Conservation (phyloP, 2,888 invertebrate species). For the Drosophila subsilvestris region DNA sequence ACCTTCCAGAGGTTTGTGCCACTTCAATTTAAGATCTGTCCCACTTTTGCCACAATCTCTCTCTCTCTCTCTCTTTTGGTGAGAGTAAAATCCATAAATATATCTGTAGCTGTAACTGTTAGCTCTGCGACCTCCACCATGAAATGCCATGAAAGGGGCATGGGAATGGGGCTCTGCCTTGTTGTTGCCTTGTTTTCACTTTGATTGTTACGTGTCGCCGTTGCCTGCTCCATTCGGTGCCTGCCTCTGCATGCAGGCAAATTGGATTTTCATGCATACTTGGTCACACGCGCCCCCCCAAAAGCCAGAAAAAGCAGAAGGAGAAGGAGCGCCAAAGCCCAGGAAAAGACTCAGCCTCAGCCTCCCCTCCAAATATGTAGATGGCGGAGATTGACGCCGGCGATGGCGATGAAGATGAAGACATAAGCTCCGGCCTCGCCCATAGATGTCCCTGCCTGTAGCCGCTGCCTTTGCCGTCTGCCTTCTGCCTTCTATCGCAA, state of each 20-base stretch:
- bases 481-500: not conserved
- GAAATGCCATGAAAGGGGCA: no score
- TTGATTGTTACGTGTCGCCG: constrained; percentile 74
- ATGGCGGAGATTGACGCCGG: constrained; percentile 19
- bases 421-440: constrained; percentile 34
- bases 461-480: not conserved
- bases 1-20: no score
- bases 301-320: constrained; percentile 23
- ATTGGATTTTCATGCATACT: constrained; percentile 79
- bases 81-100: constrained; percentile 59
- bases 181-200: constrained; percentile 65
- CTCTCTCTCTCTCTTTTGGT: not conserved
- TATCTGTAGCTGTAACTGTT: constrained; percentile 52
- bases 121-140: not conserved
- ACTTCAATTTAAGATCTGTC: no score
- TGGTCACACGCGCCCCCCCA: constrained; percentile 67
- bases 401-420: constrained; percentile 26
- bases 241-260: constrained; percentile 59
- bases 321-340: not conserved
- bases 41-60: not conserved
- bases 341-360: constrained; percentile 8
- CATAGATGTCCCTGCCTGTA: constrained; percentile 7
- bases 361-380: constrained; percentile 2
- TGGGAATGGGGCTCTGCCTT: not conserved
- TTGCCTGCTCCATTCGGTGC: constrained; percentile 16